Percentiles rank a stretch among this genome's conserved stretches.
These are phyloP conservation scores for Pseudococcus longispinus DNA, from an alignment of 2,888 invertebrate genomes.

Conservation along the genomic window DNA sequence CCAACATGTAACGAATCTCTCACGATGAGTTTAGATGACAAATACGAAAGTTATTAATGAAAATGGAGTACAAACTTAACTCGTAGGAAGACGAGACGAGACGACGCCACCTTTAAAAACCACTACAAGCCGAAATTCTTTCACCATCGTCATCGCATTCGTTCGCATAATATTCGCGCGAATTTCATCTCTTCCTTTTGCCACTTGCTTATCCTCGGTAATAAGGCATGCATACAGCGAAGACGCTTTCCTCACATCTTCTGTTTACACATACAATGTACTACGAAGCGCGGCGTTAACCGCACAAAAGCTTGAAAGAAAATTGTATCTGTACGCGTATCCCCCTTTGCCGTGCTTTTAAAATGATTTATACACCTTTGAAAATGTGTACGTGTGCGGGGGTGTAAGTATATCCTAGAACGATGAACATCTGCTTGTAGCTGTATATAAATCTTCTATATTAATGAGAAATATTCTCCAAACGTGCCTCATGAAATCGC, in stretches of 20 bases:
- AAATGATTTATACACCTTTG: constrained; percentile 3
- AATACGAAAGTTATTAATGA: constrained; percentile 31
- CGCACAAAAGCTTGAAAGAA: constrained; percentile 1
- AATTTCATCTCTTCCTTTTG: background rate
- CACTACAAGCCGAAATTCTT: background rate
- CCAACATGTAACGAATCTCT: constrained; percentile 15
- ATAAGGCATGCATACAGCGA: background rate
- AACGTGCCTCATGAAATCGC: background rate
- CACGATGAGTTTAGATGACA: background rate
- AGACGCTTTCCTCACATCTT: background rate
- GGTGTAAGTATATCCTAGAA: background rate
- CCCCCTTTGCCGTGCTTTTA: background rate
- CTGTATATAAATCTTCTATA: background rate
- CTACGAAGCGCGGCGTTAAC: background rate
- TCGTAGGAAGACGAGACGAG: background rate
- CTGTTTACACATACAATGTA: background rate
- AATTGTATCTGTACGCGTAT: background rate
- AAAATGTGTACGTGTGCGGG: background rate
- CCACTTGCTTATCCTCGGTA: background rate
- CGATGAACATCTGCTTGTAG: background rate
- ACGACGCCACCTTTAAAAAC: background rate
- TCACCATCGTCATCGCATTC: background rate
- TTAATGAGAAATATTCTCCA: background rate
- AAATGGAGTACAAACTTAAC: background rate
- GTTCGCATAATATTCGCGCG: background rate